phyloP scores from a whole-genome alignment of 2,797 vertebrate species.

The Ctenochaetus hawaiiensis region DNA sequence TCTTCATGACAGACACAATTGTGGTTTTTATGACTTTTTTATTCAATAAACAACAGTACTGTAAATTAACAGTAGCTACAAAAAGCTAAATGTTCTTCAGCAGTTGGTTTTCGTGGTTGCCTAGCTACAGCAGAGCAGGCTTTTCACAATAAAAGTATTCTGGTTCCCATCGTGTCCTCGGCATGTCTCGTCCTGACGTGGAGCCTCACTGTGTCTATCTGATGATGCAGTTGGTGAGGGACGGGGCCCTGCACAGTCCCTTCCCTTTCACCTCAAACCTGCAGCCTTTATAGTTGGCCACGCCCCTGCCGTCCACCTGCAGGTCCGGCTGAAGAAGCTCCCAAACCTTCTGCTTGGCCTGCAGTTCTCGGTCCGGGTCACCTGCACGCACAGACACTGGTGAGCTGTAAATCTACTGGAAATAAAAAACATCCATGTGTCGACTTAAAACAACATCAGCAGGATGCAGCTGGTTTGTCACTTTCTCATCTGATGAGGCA shows the following conservation, averaged over 20 bases:
- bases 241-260: slow-evolving; percentile 90
- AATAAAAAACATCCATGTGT: too few species aligned
- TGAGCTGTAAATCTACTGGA: too few species aligned
- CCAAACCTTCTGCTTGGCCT: slow-evolving; percentile 92
- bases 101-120: neutral
- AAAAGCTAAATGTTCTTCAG: neutral
- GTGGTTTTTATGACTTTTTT: slow-evolving; percentile 8
- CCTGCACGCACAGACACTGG: slow-evolving; percentile 77
- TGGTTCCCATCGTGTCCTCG: neutral
- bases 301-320: slow-evolving; percentile 86
- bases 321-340: slow-evolving; percentile 92
- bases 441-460: too few species aligned
- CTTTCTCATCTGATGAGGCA: too few species aligned
- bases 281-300: slow-evolving; percentile 92
- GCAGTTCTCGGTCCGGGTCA: slow-evolving; percentile 92
- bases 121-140: neutral
- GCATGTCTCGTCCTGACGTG: neutral
- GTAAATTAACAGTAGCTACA: neutral
- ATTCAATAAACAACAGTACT: slow-evolving; percentile 7
- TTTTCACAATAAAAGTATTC: slow-evolving; percentile 24
- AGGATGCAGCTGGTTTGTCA: too few species aligned
- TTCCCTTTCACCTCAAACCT: slow-evolving; percentile 94
- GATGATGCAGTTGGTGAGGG: slow-evolving; percentile 89
- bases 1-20: neutral
- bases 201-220: slow-evolving; percentile 76